Evolutionary conservation across 2,113 vertebrate genomes (phyloP).

Genomic region (Brachionichthys hirsutus): DNA sequence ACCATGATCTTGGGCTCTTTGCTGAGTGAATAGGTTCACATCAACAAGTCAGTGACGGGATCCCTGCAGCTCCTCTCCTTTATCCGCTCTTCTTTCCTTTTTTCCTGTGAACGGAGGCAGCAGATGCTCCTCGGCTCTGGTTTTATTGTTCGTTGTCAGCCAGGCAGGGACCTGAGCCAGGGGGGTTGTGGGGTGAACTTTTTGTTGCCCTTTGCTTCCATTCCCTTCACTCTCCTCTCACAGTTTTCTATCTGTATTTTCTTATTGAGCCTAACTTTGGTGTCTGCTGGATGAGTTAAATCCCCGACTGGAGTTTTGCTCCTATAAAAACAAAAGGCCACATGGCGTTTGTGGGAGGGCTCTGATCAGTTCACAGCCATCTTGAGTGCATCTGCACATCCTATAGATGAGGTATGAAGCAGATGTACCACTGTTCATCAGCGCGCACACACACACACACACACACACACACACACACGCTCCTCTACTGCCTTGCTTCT

Average conservation of each 20-base stretch:
- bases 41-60: slow-evolving; percentile 58
- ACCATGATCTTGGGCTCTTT: slow-evolving; percentile 30
- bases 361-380: slow-evolving; percentile 58
- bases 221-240: slow-evolving; percentile 29
- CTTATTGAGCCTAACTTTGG: slow-evolving; percentile 38
- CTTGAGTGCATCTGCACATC: slow-evolving; percentile 63
- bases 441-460: slow-evolving; percentile 17
- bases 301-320: slow-evolving; percentile 46
- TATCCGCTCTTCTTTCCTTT: slow-evolving; percentile 37
- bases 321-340: slow-evolving; percentile 62
- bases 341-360: slow-evolving; percentile 64
- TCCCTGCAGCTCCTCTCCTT: slow-evolving; percentile 39
- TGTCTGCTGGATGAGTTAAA: slow-evolving; percentile 61
- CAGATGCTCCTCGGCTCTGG: slow-evolving; percentile 69
- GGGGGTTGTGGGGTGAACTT: slow-evolving; percentile 45
- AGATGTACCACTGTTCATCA: slow-evolving; percentile 59
- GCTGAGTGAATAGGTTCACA: slow-evolving; percentile 28
- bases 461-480: slow-evolving; percentile 1
- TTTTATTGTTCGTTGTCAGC: slow-evolving; percentile 59
- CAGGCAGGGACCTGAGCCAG: slow-evolving; percentile 46
- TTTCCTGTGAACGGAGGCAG: slow-evolving; percentile 51
- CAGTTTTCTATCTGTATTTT: slow-evolving; percentile 32
- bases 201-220: slow-evolving; percentile 30
- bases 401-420: slow-evolving; percentile 45
- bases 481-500: slow-evolving; percentile 38